These are phyloP conservation scores for Zelleria hepariella DNA, from an alignment of 2,888 invertebrate species.

Conservation along the genomic window DNA sequence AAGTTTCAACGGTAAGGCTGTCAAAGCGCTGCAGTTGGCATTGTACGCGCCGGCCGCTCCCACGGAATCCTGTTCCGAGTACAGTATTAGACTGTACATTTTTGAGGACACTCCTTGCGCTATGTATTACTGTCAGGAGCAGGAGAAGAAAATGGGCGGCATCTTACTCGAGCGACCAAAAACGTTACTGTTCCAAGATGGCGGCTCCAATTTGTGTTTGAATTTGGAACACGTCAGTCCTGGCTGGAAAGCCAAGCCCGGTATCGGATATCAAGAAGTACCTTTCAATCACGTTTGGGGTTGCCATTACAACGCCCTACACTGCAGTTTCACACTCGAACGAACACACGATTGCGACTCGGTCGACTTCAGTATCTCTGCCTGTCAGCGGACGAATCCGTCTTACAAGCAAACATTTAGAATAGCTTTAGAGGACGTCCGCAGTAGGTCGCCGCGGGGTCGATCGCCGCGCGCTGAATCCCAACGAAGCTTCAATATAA, in stretches of 20 bases:
- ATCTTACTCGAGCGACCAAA: constrained; percentile 90
- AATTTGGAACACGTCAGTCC: constrained; percentile 89
- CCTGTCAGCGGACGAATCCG: constrained; percentile 62
- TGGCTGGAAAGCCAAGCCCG: constrained; percentile 92
- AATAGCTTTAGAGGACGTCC: constrained; percentile 59
- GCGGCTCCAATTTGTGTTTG: constrained; percentile 89
- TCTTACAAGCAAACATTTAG: constrained; percentile 65
- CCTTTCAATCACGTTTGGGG: constrained; percentile 95
- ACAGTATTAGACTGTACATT: constrained; percentile 91
- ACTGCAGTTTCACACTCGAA: constrained; percentile 91
- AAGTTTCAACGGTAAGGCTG: constrained; percentile 76
- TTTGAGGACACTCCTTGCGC: constrained; percentile 96
- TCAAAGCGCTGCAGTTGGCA: constrained; percentile 90
- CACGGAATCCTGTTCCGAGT: constrained; percentile 81
- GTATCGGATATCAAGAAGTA: constrained; percentile 88
- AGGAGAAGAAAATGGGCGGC: constrained; percentile 87
- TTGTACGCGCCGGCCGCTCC: constrained; percentile 86
- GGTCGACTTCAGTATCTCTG: constrained; percentile 59
- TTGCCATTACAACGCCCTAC: constrained; percentile 86
- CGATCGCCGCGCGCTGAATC: constrained; percentile 62
- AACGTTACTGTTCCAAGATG: constrained; percentile 89
- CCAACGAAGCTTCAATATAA: constrained; percentile 62
- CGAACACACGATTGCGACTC: constrained; percentile 73
- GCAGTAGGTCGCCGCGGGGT: constrained; percentile 59
- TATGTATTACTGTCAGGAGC: constrained; percentile 86